Percentiles rank a stretch among this genome's conserved stretches.
Evolutionary conservation across 2,888 invertebrate species (phyloP).

Genomic region (Hirudinaria manillensis): DNA sequence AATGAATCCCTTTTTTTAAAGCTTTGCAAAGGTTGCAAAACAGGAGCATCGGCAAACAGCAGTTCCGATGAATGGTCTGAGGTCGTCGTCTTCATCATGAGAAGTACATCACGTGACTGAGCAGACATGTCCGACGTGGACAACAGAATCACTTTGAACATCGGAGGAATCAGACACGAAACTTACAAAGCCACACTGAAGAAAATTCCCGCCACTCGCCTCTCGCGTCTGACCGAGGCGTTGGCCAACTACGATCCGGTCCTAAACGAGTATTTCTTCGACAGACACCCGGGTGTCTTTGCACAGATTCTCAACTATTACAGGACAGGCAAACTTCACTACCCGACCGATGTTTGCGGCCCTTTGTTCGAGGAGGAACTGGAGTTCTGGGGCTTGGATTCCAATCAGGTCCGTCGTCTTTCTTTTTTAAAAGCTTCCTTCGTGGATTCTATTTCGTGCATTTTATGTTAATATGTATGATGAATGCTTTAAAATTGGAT

Average conservation of each 20-base stretch:
- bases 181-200: constrained; percentile 70
- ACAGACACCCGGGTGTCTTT: constrained; percentile 86
- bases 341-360: constrained; percentile 97
- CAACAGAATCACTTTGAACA: constrained; percentile 94
- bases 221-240: constrained; percentile 89
- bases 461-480: no score
- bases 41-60: no score
- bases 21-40: no score
- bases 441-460: no score
- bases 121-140: constrained; percentile 59
- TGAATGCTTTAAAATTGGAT: background rate
- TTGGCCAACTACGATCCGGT: constrained; percentile 98
- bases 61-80: no score
- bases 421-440: no score
- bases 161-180: constrained; percentile 90
- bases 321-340: constrained; percentile 94
- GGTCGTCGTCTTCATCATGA: no score
- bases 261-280: constrained; percentile 70
- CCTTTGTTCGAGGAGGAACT: constrained; percentile 97
- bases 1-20: no score
- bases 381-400: constrained; percentile 87
- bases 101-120: background rate
- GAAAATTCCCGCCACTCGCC: constrained; percentile 91
- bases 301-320: constrained; percentile 92
- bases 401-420: constrained; percentile 75